Base-by-base conservation (phyloP, 2,797 vertebrate genomes). In the Pristis pectinata region DNA sequence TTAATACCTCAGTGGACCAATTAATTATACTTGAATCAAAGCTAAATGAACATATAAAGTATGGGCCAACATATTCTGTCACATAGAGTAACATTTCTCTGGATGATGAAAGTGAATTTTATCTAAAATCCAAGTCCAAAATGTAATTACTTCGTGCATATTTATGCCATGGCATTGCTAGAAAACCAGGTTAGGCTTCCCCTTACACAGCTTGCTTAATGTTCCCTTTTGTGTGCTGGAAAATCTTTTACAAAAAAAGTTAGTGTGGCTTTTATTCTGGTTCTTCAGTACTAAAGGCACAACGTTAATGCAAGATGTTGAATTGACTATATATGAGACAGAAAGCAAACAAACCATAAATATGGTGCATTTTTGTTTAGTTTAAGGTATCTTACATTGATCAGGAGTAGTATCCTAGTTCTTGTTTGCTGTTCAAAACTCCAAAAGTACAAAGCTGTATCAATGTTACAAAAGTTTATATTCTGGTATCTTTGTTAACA, bases 391-490 rank as follows among this genome's bases (percentile, higher is more conserved):
- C 17, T 15, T n/a, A 74, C 0, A n/a, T 11, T 27, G n/a, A 37
- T 41, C 77, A 37, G n/a, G 1, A 37, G n/a, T 37, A 79, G 37
- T 15, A 15, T 76, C 77, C n/a, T 79, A 13, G 30, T 11, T 10
- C 74, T 34, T 77, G 74, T n/a, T 76, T 76, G 34, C 2, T 76
- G 11, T 74, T 74, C 30, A 6, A 64, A 17, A 64, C 64, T n/a
- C n/a, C n/a, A n/a, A 61, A 89, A n/a, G n/a, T 89, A 89, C 30
- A 89, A 89, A 34, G n/a, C 85, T 89, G 85, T 11, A n/a, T 89
- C 30, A 89, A 89, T 56, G 56, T 59, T n/a, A n/a, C 30, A 27
- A 34, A 24, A 56, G 49, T 30, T 87, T 87, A 24, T 49, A 34
- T 53, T 74, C 30, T 30, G 27, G 19, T 44, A 17, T 53, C n/a